Evolutionary conservation across 2,888 invertebrate species (phyloP).

Genomic region (Tachina fera): DNA sequence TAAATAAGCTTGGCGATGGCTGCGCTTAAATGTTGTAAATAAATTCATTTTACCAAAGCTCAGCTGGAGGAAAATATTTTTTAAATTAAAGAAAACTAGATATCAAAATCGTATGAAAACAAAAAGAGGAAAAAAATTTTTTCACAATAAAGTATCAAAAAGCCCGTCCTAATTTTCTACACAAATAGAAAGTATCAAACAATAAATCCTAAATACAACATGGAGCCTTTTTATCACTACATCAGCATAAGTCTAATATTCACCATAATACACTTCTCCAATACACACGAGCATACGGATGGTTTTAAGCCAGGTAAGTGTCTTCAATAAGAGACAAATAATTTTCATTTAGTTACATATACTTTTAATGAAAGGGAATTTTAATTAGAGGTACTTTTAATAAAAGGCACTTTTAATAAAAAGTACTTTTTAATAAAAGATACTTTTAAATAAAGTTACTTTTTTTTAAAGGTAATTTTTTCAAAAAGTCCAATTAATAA

Average conservation of each 20-base stretch:
- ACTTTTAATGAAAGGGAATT: too few species aligned
- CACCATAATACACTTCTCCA: constrained; percentile 76
- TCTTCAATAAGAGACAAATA: neutral
- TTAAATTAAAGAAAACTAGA: neutral
- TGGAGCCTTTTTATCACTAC: constrained; percentile 72
- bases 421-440: too few species aligned
- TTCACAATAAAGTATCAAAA: constrained; percentile 25
- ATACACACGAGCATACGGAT: constrained; percentile 81
- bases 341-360: too few species aligned
- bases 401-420: too few species aligned
- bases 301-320: constrained; percentile 82
- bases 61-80: neutral
- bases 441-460: neutral
- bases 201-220: constrained; percentile 60
- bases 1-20: neutral
- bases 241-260: constrained; percentile 72
- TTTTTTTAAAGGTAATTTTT: neutral
- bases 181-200: neutral
- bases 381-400: too few species aligned
- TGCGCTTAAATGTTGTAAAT: constrained; percentile 16
- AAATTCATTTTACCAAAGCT: constrained; percentile 1
- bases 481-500: too few species aligned
- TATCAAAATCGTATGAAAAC: neutral
- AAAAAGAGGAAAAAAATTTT: neutral
- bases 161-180: constrained; percentile 54